A percentile compares a stretch with the other conserved stretches of the same genome.
These are phyloP conservation scores for Hemibagrus wyckioides DNA, from an alignment of 2,113 vertebrate species.

Conservation along the genomic window DNA sequence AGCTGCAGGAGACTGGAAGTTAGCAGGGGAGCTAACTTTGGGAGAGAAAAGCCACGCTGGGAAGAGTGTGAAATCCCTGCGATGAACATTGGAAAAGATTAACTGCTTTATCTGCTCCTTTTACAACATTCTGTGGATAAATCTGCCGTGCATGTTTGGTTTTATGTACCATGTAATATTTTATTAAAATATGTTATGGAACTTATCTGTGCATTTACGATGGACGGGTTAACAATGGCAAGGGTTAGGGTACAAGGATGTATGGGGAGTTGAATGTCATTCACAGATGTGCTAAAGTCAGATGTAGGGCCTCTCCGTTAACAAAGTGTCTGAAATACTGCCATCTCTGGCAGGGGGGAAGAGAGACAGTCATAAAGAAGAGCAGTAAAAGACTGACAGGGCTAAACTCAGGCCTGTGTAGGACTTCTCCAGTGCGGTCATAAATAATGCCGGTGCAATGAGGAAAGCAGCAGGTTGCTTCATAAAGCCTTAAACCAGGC, in stretches of 20 bases:
- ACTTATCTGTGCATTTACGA: constrained; percentile 36
- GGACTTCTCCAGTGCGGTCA: neutral
- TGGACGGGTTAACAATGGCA: constrained; percentile 30
- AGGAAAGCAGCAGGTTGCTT: constrained; percentile 31
- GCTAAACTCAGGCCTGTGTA: constrained; percentile 26
- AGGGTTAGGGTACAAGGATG: constrained; percentile 24
- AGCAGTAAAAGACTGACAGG: constrained; percentile 37
- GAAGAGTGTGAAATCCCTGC: constrained; percentile 17
- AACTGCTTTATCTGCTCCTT: constrained; percentile 30
- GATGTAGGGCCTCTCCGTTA: constrained; percentile 27
- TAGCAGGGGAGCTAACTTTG: neutral
- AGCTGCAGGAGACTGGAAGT: neutral
- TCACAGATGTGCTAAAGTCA: constrained; percentile 46
- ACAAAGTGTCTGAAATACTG: constrained; percentile 46
- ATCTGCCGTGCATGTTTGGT: constrained; percentile 22
- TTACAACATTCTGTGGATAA: constrained; percentile 38
- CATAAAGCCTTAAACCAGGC: constrained; percentile 13
- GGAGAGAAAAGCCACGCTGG: neutral
- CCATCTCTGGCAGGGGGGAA: constrained; percentile 28
- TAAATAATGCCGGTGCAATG: constrained; percentile 19
- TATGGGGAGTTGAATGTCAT: constrained; percentile 45
- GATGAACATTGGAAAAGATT: constrained; percentile 21
- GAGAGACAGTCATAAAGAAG: constrained; percentile 27
- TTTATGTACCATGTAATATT: constrained; percentile 37
- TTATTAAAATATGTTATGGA: constrained; percentile 41